Percentiles rank a stretch among this genome's conserved stretches.
These are phyloP conservation scores for Sander vitreus DNA, from an alignment of 2,113 vertebrate species.

Conservation along the genomic window DNA sequence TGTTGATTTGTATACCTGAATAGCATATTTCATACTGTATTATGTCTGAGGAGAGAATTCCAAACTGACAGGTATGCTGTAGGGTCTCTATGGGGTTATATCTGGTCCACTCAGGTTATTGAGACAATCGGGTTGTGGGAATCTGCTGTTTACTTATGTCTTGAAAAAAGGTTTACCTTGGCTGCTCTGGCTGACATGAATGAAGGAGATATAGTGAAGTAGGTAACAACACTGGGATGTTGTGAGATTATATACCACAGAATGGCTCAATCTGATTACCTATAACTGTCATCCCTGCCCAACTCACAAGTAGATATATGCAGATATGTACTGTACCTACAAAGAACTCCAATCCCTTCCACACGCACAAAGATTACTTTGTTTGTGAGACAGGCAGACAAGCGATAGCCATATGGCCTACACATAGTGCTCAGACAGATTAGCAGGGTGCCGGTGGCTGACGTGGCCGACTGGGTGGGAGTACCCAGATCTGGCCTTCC, in stretches of 20 bases:
- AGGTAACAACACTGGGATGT: slow-evolving; percentile 28
- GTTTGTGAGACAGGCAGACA: slow-evolving; percentile 30
- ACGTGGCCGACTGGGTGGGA: slow-evolving; percentile 27
- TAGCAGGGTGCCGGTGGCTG: slow-evolving; percentile 58
- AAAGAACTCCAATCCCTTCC: background rate
- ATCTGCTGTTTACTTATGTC: slow-evolving; percentile 40
- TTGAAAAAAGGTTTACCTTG: slow-evolving; percentile 45
- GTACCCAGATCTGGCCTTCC: slow-evolving; percentile 39
- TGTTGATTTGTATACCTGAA: background rate
- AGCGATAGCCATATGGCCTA: slow-evolving; percentile 60
- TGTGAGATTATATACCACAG: slow-evolving; percentile 15
- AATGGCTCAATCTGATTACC: slow-evolving; percentile 13
- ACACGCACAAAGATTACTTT: slow-evolving; percentile 18
- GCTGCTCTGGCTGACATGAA: slow-evolving; percentile 43
- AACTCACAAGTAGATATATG: background rate
- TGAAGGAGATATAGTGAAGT: slow-evolving; percentile 22
- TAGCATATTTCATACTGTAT: background rate
- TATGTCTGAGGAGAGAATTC: background rate
- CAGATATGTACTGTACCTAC: background rate
- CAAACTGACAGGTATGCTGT: background rate
- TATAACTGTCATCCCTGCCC: background rate
- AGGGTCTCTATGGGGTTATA: slow-evolving; percentile 6
- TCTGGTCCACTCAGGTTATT: slow-evolving; percentile 46
- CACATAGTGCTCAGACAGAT: slow-evolving; percentile 74
- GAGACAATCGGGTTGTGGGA: slow-evolving; percentile 53